phyloP scores from a whole-genome alignment of 1,140 invertebrate genomes.

The Cecropterus lyciades region DNA sequence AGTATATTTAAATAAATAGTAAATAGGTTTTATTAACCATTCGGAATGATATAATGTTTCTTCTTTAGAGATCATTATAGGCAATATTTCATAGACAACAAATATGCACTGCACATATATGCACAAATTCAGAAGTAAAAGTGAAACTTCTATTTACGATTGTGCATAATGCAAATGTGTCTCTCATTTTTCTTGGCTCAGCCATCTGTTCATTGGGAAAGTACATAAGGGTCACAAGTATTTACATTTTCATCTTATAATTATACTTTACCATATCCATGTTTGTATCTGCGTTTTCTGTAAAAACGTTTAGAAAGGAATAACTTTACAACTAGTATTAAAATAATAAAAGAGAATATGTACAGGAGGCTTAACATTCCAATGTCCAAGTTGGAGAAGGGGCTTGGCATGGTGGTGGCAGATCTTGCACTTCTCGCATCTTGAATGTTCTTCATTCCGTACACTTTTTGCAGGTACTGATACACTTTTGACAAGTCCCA shows the following conservation, averaged over 20 bases:
- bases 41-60: no score
- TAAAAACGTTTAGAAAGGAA: constrained; percentile 89
- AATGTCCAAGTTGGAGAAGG: constrained; percentile 75
- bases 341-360: constrained; percentile 81
- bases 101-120: no score
- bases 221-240: not conserved
- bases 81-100: no score
- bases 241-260: constrained; percentile 1
- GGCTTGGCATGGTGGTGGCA: constrained; percentile 48
- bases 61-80: no score
- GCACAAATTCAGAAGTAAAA: no score
- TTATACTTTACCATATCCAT: constrained; percentile 87
- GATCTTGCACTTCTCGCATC: constrained; percentile 54
- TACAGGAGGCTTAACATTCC: constrained; percentile 81
- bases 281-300: constrained; percentile 88
- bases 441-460: constrained; percentile 86
- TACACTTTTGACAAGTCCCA: constrained; percentile 91
- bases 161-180: not conserved
- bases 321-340: constrained; percentile 90
- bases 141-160: no score
- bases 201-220: not conserved
- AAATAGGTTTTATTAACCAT: no score
- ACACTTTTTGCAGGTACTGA: constrained; percentile 90
- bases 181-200: no score
- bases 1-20: no score